phyloP scores from a whole-genome alignment of 2,113 vertebrate species.

The Ancistrus triradiatus region DNA sequence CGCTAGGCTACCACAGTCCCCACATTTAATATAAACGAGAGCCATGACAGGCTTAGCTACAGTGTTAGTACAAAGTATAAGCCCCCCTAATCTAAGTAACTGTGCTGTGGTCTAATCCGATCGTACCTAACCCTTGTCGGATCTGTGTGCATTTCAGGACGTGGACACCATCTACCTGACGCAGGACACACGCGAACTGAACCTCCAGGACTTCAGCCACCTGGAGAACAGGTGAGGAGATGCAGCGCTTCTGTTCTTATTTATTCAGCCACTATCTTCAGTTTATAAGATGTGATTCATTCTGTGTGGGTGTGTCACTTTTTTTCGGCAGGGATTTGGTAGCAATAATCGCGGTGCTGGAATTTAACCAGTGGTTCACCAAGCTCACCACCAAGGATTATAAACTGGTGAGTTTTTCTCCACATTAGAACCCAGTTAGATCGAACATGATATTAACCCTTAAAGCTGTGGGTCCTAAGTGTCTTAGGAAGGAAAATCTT shows the following conservation, averaged over 20 bases:
- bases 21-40: too few species aligned
- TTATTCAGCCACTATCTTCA: neutral
- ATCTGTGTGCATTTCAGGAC: conserved; percentile 73
- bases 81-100: too few species aligned
- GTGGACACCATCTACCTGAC: conserved; percentile 97
- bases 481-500: too few species aligned
- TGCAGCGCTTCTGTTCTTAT: neutral
- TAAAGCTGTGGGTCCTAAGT: too few species aligned
- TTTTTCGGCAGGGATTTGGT: conserved; percentile 84
- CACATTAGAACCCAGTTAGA: too few species aligned
- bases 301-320: conserved; percentile 23
- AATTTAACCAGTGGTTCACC: conserved; percentile 98
- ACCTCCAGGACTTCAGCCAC: conserved; percentile 95
- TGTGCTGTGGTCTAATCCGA: too few species aligned
- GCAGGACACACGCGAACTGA: conserved; percentile 91
- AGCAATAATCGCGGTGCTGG: conserved; percentile 91
- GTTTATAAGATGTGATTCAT: neutral
- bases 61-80: too few species aligned
- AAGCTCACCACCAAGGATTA: conserved; percentile 93
- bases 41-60: too few species aligned
- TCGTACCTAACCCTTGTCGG: too few species aligned
- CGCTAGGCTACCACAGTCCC: too few species aligned
- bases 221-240: conserved; percentile 93
- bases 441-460: too few species aligned
- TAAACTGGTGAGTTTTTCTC: conserved; percentile 81